Percentiles rank a stretch among this genome's conserved stretches.
phyloP scores from a whole-genome alignment of 2,888 invertebrate genomes.

The Melolontha melolontha region DNA sequence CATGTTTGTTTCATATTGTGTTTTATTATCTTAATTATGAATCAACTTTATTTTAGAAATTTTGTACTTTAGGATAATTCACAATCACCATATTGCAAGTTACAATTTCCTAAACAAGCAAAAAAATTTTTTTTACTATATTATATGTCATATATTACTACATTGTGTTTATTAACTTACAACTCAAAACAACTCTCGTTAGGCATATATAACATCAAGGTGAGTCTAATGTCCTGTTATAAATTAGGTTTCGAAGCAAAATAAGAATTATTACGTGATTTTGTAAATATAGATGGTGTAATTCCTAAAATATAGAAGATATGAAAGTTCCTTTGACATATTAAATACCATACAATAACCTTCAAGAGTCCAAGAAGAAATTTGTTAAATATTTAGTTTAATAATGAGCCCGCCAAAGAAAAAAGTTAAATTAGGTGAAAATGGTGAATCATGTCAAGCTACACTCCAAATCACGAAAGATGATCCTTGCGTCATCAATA shows the following conservation, averaged over 20 bases:
- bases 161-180: background rate
- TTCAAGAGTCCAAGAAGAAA: background rate
- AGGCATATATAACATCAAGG: background rate
- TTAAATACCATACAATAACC: conserved; percentile 21
- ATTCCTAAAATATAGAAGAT: conserved; percentile 4
- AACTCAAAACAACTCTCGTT: background rate
- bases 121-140: conserved; percentile 13
- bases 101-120: conserved; percentile 17
- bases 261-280: conserved; percentile 28
- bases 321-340: conserved; percentile 25
- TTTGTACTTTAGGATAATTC: background rate
- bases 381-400: background rate
- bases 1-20: too few species aligned
- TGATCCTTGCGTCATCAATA: too few species aligned
- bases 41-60: background rate
- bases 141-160: conserved; percentile 16
- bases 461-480: too few species aligned
- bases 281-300: conserved; percentile 11
- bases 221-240: conserved; percentile 6
- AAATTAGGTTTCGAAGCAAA: background rate
- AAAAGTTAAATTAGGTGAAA: conserved; percentile 41
- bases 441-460: conserved; percentile 24
- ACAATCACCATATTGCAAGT: conserved; percentile 22
- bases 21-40: too few species aligned
- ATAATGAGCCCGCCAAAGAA: conserved; percentile 43